phyloP scores from a whole-genome alignment of 2,888 invertebrate genomes.

The Phorcus lineatus region DNA sequence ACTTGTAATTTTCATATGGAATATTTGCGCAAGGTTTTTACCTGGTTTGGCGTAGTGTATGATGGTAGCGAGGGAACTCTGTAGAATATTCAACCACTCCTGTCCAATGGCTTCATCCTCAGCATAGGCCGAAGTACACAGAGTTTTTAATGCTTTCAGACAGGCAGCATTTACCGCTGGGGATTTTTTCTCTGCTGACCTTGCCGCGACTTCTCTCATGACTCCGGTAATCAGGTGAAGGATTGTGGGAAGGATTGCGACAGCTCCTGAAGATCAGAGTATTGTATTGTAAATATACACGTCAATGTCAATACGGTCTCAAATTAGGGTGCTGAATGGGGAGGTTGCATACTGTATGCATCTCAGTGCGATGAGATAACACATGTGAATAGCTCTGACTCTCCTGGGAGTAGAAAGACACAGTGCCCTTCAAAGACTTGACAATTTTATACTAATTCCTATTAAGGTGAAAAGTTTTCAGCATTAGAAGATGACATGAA shows the following conservation, averaged over 20 bases:
- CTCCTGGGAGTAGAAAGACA: too few relatives aligned
- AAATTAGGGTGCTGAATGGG: too few relatives aligned
- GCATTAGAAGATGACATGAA: too few relatives aligned
- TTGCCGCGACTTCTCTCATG: conserved; percentile 86
- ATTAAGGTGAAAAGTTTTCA: too few relatives aligned
- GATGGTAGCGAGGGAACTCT: conserved; percentile 91
- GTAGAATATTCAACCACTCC: conserved; percentile 88
- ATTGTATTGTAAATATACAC: too few relatives aligned
- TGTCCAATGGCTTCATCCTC: conserved; percentile 77
- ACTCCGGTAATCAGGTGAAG: conserved; percentile 93
- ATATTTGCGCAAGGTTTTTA: conserved; percentile 1
- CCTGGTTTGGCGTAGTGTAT: conserved; percentile 84
- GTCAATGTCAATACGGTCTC: too few relatives aligned
- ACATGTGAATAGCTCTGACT: too few relatives aligned
- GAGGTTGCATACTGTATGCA: too few relatives aligned
- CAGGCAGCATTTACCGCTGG: conserved; percentile 85
- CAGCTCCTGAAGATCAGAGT: conserved; percentile 80
- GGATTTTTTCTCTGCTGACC: conserved; percentile 76
- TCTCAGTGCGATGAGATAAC: too few relatives aligned
- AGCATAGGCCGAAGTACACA: conserved; percentile 80
- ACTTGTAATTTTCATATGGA: background rate
- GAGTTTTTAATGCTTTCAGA: conserved; percentile 85
- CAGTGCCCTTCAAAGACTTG: too few relatives aligned
- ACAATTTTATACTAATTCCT: too few relatives aligned
- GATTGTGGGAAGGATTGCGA: conserved; percentile 92